Conservation (phyloP, 2,797 vertebrate species). For the Coracias cyanogaster region DNA sequence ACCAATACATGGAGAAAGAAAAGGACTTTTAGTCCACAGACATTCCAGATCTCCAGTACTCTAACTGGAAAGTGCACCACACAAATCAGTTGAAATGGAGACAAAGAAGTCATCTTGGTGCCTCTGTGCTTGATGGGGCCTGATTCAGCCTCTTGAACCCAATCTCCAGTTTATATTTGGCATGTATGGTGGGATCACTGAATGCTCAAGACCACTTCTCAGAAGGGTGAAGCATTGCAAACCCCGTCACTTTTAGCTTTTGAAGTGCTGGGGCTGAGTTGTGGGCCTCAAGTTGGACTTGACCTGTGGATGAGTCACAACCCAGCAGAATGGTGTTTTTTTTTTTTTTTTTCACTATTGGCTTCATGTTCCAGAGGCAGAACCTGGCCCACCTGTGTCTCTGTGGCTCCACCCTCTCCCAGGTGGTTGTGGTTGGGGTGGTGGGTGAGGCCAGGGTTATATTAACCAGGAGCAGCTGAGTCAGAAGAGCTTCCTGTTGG, state of each 20-base stretch:
- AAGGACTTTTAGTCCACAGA: neutral
- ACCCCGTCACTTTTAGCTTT: neutral
- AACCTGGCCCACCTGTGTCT: too few relatives aligned
- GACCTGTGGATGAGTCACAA: too few relatives aligned
- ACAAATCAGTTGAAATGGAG: neutral
- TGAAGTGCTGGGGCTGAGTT: neutral
- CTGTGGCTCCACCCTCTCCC: too few relatives aligned
- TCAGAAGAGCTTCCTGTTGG: too few relatives aligned
- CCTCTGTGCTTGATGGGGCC: neutral
- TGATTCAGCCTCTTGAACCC: fast-evolving
- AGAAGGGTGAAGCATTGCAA: neutral
- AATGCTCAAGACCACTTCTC: neutral
- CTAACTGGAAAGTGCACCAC: neutral
- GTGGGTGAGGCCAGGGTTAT: too few relatives aligned
- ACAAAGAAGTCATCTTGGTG: neutral
- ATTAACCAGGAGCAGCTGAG: too few relatives aligned
- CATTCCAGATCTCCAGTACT: neutral
- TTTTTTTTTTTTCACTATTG: too few relatives aligned
- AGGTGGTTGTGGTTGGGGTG: too few relatives aligned
- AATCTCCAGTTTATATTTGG: neutral
- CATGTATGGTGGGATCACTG: fast-evolving
- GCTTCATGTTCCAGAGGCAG: too few relatives aligned
- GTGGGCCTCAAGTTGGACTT: too few relatives aligned
- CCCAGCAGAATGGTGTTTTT: too few relatives aligned
- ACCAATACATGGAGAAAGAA: neutral